phyloP scores from a whole-genome alignment of 2,113 vertebrate genomes.

The Scopus umbretta region DNA sequence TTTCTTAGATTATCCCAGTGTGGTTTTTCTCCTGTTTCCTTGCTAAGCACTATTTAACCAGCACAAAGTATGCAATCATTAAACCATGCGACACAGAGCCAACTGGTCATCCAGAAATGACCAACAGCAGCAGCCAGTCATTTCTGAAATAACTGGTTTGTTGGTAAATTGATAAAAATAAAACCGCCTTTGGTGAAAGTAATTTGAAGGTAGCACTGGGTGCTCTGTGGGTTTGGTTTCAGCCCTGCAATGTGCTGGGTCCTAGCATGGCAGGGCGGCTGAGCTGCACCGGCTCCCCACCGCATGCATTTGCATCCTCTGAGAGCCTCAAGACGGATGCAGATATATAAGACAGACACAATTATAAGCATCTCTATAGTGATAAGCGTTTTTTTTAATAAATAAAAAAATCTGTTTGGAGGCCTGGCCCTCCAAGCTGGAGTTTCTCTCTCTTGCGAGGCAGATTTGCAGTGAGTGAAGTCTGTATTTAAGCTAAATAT shows the following conservation, averaged over 20 bases:
- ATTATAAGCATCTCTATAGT: background rate
- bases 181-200: background rate
- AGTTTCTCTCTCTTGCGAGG: background rate
- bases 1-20: slow-evolving; percentile 46
- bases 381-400: background rate
- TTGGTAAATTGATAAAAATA: background rate
- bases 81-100: background rate
- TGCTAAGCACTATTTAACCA: slow-evolving; percentile 36
- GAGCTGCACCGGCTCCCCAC: background rate
- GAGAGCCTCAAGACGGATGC: fast-evolving
- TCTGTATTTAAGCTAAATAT: background rate
- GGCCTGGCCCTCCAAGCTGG: background rate
- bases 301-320: fast-evolving
- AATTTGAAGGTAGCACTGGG: background rate
- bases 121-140: background rate
- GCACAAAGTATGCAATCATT: slow-evolving; percentile 18
- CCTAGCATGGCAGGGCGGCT: fast-evolving
- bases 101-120: background rate
- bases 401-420: background rate
- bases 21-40: slow-evolving; percentile 8
- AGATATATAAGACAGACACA: background rate
- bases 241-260: fast-evolving
- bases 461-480: background rate
- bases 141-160: background rate
- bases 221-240: background rate